Evolutionary conservation across 37 sponge, comb jelly and placozoan genomes (phyloP).

Genomic region (Petrosia ficiformis): DNA sequence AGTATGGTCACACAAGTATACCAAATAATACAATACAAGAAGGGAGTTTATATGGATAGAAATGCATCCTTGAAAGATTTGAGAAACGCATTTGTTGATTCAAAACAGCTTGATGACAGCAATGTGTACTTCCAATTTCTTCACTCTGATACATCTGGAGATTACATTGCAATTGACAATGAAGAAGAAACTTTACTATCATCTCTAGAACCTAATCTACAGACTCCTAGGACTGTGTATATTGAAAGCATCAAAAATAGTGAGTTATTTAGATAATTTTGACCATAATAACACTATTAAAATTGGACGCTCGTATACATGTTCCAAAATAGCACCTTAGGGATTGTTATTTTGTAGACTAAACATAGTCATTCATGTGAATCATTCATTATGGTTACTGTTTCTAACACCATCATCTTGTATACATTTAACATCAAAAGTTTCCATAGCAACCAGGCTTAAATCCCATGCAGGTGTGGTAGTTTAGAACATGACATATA

Average conservation of each 20-base stretch:
- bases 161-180: constrained; percentile 26
- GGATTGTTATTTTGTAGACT: no score
- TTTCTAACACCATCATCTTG: no score
- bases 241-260: constrained; percentile 34
- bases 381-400: no score
- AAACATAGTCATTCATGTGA: no score
- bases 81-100: constrained; percentile 53
- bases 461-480: no score
- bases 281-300: no score
- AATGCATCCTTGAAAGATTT: constrained; percentile 54
- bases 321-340: no score
- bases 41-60: constrained; percentile 39
- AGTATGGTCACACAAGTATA: neutral
- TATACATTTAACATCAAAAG: no score
- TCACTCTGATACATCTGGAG: constrained; percentile 25
- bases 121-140: constrained; percentile 39
- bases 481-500: no score
- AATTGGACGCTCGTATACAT: no score
- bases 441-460: no score
- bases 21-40: constrained; percentile 26
- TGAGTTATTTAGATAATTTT: no score
- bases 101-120: constrained; percentile 30
- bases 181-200: constrained; percentile 28
- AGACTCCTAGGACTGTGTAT: constrained; percentile 30
- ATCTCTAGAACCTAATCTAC: constrained; percentile 18